Base-by-base conservation (phyloP, 30 jellyfish, hydroid and myxozoan genomes). In the Phacellophora camtschatica region DNA sequence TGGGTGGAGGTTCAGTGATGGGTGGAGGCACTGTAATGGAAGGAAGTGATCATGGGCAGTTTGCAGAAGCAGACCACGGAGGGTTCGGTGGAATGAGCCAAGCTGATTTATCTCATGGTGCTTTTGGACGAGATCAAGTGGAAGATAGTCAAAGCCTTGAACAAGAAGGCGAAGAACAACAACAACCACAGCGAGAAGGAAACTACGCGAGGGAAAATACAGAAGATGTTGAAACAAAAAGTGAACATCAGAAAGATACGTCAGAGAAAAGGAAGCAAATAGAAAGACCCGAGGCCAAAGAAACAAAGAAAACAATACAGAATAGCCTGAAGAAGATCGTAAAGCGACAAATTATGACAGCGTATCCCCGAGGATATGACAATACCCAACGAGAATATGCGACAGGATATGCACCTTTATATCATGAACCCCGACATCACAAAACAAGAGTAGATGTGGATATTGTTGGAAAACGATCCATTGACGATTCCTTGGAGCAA, bases 401-500 rank as follows among this genome's bases (percentile, higher is more conserved):
- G 8, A 71, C 77, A 67, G 77, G 59, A 34, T 78, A 28, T 25
- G 61, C 81, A 4, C 90, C 84, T 15, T 72, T 20, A 7, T 84
- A 50, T 20, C 96, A 95, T 43, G 79, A 67, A 32, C 78, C 69
- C 5, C 51, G 84, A 28, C 95, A 46, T 71, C 99, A 93, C 82
- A 82, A 87, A 45, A 93, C 99, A 48, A 74, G 97, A 2, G 97
- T 93, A 42, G 94, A 93, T 66, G 95, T 93, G 1, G 99, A 93
- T 68, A 97, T 93, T n/a, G 88, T 86, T 12, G 99, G 99, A 19
- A 93, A 93, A 66, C 55, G 99, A 74, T 93, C 99, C 53, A 48
- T 55, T 2, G 82, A 79, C n/a, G 90, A 82, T 10, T 72, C 58
- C 27, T 30, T 49, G 56, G 83, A 74, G 36, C 58, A 67, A 66